These are phyloP conservation scores for Littorina saxatilis DNA, from an alignment of 1,140 invertebrate species.

Conservation along the genomic window DNA sequence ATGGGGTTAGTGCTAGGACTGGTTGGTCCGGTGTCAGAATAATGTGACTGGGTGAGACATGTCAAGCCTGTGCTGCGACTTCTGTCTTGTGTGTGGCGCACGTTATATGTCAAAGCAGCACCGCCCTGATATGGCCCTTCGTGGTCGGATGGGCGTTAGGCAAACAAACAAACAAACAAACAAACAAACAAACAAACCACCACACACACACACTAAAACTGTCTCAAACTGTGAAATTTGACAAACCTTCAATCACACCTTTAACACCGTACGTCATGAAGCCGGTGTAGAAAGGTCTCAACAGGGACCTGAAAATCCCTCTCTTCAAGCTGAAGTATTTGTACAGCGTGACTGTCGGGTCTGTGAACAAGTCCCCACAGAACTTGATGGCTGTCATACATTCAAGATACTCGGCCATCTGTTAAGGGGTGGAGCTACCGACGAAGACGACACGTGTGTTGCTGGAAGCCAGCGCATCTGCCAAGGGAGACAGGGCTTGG, in stretches of 20 bases:
- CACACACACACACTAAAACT: not conserved
- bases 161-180: no score
- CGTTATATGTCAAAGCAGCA: no score
- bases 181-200: no score
- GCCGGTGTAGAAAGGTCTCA: constrained; percentile 40
- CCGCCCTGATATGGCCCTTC: no score
- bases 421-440: constrained; percentile 39
- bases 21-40: no score
- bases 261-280: constrained; percentile 42
- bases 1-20: no score
- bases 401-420: constrained; percentile 43
- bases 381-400: constrained; percentile 3
- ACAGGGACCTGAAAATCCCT: constrained; percentile 45
- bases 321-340: constrained; percentile 44
- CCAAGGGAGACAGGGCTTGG: constrained; percentile 42
- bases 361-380: constrained; percentile 45
- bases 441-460: constrained; percentile 47
- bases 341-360: constrained; percentile 38
- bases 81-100: no score
- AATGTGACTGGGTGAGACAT: no score
- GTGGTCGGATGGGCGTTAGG: no score
- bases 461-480: constrained; percentile 23
- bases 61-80: no score
- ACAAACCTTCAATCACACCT: constrained; percentile 34
- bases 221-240: not conserved